Conservation (phyloP, 2,888 invertebrate genomes). For the Strigamia transsilvanica region DNA sequence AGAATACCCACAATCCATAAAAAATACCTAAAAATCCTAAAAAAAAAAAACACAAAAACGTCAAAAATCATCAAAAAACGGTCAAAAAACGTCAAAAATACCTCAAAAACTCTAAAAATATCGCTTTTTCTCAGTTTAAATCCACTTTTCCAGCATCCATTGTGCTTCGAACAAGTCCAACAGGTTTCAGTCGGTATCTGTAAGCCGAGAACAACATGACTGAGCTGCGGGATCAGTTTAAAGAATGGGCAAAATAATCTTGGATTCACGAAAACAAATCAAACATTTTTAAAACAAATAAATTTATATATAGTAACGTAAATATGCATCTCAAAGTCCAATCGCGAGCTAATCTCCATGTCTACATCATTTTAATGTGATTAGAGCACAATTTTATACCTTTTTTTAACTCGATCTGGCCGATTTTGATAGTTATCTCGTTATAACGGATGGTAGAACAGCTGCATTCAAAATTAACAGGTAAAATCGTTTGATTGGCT, state of each 20-base stretch:
- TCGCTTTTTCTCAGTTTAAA: not conserved
- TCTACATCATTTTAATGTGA: not conserved
- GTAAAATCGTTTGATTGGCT: slow-evolving; percentile 15
- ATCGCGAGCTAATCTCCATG: not conserved
- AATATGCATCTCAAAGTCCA: no score
- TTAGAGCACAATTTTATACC: not conserved
- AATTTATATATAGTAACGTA: no score
- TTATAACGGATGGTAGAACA: slow-evolving; percentile 5
- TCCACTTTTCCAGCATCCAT: not conserved
- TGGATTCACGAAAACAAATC: no score
- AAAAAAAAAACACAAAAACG: not conserved
- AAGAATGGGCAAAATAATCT: not conserved
- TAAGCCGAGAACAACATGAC: not conserved
- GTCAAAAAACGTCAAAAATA: not conserved
- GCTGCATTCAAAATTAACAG: slow-evolving; percentile 28
- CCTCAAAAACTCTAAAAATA: not conserved
- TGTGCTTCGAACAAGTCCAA: not conserved
- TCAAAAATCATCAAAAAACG: not conserved
- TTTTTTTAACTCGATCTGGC: not conserved
- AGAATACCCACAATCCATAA: not conserved
- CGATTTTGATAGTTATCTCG: not conserved
- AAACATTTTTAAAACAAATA: no score
- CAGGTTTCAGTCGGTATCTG: not conserved
- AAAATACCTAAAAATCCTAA: not conserved
- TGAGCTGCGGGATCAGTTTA: not conserved